Conservation (phyloP, 2,113 vertebrate genomes). For the Colinus virginianus region DNA sequence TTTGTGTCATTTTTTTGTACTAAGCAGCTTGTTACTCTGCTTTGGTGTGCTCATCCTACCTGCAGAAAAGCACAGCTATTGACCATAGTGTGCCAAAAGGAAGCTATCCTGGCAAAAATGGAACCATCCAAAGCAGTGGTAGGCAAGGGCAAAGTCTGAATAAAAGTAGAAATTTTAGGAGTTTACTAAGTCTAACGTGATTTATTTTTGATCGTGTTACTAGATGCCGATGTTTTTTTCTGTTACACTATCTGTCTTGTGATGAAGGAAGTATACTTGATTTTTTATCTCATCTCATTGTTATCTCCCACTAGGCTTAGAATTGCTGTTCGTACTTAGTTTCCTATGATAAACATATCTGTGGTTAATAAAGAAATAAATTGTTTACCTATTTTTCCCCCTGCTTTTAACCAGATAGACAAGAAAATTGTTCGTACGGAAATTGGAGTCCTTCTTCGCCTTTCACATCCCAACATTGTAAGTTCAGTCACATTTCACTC, state of each 20-base stretch:
- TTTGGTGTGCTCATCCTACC: background rate
- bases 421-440: conserved; percentile 92
- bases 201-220: background rate
- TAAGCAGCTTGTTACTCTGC: background rate
- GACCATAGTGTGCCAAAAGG: background rate
- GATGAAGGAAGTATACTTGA: background rate
- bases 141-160: background rate
- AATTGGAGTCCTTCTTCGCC: conserved; percentile 89
- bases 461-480: conserved; percentile 92
- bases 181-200: background rate
- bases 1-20: background rate
- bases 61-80: background rate
- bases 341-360: background rate
- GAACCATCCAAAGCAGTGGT: accelerated
- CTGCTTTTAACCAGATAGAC: conserved; percentile 83
- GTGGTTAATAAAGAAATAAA: background rate
- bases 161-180: background rate
- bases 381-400: conserved; percentile 9
- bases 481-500: conserved; percentile 63
- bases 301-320: background rate
- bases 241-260: accelerated
- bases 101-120: background rate
- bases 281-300: background rate
- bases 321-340: background rate
- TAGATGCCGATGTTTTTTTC: background rate